Conservation (phyloP, 2,888 invertebrate species). For the Acronicta aceris region DNA sequence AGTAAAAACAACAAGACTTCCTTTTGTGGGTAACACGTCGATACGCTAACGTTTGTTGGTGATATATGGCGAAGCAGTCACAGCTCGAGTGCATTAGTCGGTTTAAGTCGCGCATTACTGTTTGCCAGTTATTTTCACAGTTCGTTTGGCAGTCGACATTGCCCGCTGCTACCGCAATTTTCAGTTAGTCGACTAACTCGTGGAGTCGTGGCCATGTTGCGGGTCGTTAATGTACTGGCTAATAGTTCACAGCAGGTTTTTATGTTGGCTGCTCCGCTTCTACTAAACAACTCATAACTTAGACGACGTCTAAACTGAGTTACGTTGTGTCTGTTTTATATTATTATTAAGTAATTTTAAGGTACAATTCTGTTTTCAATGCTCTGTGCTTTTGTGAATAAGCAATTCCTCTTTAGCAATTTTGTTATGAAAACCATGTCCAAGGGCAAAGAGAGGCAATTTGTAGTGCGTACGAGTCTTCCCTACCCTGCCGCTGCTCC, state of each 20-base stretch:
- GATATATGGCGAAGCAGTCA: conserved; percentile 55
- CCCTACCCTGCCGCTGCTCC: too few species aligned
- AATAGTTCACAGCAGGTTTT: conserved; percentile 63
- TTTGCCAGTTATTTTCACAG: conserved; percentile 83
- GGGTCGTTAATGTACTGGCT: conserved; percentile 66
- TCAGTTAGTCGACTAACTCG: conserved; percentile 64
- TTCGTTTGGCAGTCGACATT: conserved; percentile 73
- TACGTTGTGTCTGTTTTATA: conserved; percentile 6
- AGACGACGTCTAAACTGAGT: conserved; percentile 7
- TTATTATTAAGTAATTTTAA: neutral
- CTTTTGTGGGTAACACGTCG: conserved; percentile 33
- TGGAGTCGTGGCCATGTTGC: conserved; percentile 60
- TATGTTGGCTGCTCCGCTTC: conserved; percentile 44
- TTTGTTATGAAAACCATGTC: too few species aligned
- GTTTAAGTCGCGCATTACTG: conserved; percentile 76
- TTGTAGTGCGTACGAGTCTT: too few species aligned
- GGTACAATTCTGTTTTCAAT: too few species aligned
- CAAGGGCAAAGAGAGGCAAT: too few species aligned
- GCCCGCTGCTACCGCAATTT: conserved; percentile 65
- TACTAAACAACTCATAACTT: conserved; percentile 39
- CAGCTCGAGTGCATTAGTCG: conserved; percentile 72
- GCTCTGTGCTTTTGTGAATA: too few species aligned
- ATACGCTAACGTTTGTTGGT: conserved; percentile 43
- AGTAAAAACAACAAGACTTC: conserved; percentile 14
- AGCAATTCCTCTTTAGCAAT: too few species aligned